These are phyloP conservation scores for Ptychochromis oligacanthus DNA, from an alignment of 2,113 vertebrate genomes.

Conservation along the genomic window DNA sequence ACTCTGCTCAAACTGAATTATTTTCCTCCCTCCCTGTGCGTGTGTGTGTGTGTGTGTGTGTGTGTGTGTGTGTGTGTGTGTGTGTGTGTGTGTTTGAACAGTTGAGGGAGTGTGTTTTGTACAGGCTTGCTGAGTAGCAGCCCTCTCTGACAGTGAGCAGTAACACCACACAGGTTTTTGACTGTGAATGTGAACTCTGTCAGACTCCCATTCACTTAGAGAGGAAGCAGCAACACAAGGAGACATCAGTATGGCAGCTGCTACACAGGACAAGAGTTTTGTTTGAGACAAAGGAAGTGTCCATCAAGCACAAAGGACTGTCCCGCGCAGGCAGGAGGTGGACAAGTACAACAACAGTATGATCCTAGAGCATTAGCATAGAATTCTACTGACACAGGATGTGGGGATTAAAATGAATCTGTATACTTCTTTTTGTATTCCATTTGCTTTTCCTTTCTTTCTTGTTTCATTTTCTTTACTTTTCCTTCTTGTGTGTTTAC, in stretches of 20 bases:
- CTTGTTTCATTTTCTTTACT: neutral
- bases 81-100: neutral
- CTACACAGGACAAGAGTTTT: neutral
- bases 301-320: neutral
- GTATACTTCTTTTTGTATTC: neutral
- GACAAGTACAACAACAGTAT: neutral
- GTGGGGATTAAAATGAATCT: neutral
- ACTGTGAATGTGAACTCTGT: neutral
- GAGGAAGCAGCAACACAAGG: neutral
- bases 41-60: too few species aligned
- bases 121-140: neutral
- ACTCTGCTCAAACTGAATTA: slow-evolving; percentile 26
- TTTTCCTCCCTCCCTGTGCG: neutral
- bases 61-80: slow-evolving; percentile 1
- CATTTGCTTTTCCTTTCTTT: neutral
- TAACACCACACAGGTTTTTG: neutral
- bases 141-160: slow-evolving; percentile 17
- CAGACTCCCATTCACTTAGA: neutral
- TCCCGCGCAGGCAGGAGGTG: neutral
- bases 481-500: neutral
- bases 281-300: neutral
- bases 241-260: neutral
- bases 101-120: neutral
- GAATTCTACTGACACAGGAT: neutral
- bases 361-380: neutral